Conservation (phyloP, 2,888 invertebrate species). For the Augochlorella aurata region DNA sequence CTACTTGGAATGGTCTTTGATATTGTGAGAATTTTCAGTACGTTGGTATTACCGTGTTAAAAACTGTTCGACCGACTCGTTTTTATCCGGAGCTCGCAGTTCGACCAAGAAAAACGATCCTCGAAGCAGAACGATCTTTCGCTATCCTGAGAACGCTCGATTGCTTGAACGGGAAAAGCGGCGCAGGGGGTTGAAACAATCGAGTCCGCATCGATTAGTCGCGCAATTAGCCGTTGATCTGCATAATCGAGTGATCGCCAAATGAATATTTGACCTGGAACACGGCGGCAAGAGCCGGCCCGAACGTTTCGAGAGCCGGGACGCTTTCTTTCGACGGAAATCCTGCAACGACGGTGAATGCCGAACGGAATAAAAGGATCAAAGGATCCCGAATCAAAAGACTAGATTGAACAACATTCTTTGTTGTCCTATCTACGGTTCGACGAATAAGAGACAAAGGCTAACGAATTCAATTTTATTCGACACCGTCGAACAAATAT, state of each 20-base stretch:
- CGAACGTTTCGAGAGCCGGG: not conserved
- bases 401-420: not conserved
- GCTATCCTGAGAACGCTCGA: not conserved
- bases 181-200: not conserved
- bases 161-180: not conserved
- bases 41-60: too few species aligned
- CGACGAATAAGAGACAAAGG: too few species aligned
- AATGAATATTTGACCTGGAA: slow-evolving; percentile 26
- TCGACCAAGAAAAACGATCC: slow-evolving; percentile 7
- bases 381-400: not conserved
- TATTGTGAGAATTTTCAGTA: too few species aligned
- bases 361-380: not conserved
- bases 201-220: slow-evolving; percentile 28
- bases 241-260: slow-evolving; percentile 24
- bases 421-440: not conserved
- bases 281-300: not conserved
- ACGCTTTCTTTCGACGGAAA: not conserved
- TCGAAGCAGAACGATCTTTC: slow-evolving; percentile 14
- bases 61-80: slow-evolving; percentile 32
- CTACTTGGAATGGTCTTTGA: too few species aligned
- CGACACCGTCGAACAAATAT: too few species aligned
- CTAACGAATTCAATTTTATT: too few species aligned
- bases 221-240: slow-evolving; percentile 18
- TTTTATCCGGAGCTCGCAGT: slow-evolving; percentile 29
- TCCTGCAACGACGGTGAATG: not conserved